These are phyloP conservation scores for Eledona agricola DNA, from an alignment of 2,888 invertebrate species.

Conservation along the genomic window DNA sequence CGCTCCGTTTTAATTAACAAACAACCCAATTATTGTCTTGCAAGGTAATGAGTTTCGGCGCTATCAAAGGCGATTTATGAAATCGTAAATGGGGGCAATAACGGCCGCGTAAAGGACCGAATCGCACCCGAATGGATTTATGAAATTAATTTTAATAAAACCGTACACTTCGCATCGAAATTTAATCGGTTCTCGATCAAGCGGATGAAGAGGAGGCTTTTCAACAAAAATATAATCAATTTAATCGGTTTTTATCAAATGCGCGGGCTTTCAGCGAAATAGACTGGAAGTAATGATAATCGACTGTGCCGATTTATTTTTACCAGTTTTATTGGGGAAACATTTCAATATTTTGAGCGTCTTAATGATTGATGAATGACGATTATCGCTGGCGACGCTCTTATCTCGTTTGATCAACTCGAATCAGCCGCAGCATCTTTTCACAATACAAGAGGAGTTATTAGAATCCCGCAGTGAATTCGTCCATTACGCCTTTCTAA, in stretches of 20 bases:
- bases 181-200: constrained; percentile 16
- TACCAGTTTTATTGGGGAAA: constrained; percentile 9
- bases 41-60: too few relatives aligned
- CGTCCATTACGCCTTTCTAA: too few relatives aligned
- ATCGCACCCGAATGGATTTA: constrained; percentile 16
- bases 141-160: constrained; percentile 22
- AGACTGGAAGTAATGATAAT: constrained; percentile 13
- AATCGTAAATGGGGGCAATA: constrained; percentile 5
- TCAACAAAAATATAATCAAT: constrained; percentile 17
- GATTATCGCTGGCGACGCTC: too few relatives aligned
- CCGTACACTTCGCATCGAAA: constrained; percentile 8
- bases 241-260: constrained; percentile 16
- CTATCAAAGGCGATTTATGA: background rate
- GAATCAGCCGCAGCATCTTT: too few relatives aligned
- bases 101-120: background rate
- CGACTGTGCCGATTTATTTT: constrained; percentile 6
- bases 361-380: too few relatives aligned
- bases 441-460: too few relatives aligned
- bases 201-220: constrained; percentile 15
- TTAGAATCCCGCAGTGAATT: too few relatives aligned
- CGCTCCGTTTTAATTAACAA: too few relatives aligned
- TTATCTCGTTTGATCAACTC: too few relatives aligned
- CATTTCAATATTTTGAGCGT: too few relatives aligned
- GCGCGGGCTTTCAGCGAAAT: constrained; percentile 7
- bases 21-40: too few relatives aligned